A percentile compares a stretch with the other conserved stretches of the same genome.
Conservation (phyloP, 1,140 invertebrate species). For the Drosophila grimshawi region DNA sequence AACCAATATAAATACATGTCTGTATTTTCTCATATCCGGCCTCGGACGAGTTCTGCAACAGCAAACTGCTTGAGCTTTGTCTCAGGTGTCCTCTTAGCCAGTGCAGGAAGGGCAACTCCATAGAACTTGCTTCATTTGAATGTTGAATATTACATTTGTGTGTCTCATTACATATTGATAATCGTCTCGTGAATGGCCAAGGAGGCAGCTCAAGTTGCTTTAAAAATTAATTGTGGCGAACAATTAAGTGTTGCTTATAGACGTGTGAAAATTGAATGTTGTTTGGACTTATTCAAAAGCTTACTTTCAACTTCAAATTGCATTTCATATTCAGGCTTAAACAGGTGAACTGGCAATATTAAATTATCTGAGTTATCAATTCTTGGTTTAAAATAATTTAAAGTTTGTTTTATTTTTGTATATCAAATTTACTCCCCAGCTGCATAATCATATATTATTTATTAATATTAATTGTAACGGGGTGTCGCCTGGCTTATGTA, state of each 20-base stretch:
- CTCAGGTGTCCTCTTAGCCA: slow-evolving; percentile 4
- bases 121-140: slow-evolving; percentile 18
- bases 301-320: too few relatives aligned
- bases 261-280: too few relatives aligned
- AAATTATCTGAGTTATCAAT: too few relatives aligned
- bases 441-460: background rate
- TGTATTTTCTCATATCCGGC: slow-evolving; percentile 41
- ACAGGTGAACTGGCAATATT: too few relatives aligned
- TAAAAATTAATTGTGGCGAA: slow-evolving; percentile 1
- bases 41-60: slow-evolving; percentile 15
- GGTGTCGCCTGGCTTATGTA: slow-evolving; percentile 26
- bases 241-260: slow-evolving; percentile 28
- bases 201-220: slow-evolving; percentile 13
- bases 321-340: too few relatives aligned
- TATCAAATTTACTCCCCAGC: background rate
- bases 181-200: slow-evolving; percentile 11
- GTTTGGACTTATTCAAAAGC: background rate
- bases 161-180: slow-evolving; percentile 6
- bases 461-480: background rate
- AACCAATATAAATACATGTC: slow-evolving; percentile 2
- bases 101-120: slow-evolving; percentile 1
- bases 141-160: slow-evolving; percentile 20
- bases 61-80: slow-evolving; percentile 13
- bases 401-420: background rate
- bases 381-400: background rate